A percentile compares a stretch with the other conserved stretches of the same genome.
Conservation (phyloP, 2,888 invertebrate species). For the Drosophila bunnanda region DNA sequence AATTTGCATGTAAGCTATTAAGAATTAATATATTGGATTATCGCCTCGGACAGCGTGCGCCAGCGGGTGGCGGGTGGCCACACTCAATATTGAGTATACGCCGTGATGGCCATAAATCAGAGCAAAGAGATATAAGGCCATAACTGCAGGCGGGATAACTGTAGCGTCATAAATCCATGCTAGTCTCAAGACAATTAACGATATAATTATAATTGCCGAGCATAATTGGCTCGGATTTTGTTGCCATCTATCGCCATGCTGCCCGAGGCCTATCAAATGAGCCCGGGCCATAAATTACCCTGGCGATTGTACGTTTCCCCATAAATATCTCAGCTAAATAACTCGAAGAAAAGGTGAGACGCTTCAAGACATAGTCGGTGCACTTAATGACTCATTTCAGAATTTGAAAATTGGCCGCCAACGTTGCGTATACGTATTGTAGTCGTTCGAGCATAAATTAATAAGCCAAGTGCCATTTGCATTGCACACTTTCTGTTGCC, state of each 20-base stretch:
- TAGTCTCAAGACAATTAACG: slow-evolving; percentile 54
- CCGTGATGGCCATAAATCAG: slow-evolving; percentile 37
- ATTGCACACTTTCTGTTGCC: slow-evolving; percentile 65
- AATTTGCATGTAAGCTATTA: slow-evolving; percentile 42
- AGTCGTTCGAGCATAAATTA: slow-evolving; percentile 54
- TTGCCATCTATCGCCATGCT: slow-evolving; percentile 26
- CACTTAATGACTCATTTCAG: slow-evolving; percentile 17
- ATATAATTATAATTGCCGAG: slow-evolving; percentile 43
- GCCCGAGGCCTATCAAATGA: slow-evolving; percentile 50
- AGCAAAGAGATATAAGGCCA: slow-evolving; percentile 13
- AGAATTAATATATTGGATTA: slow-evolving; percentile 41
- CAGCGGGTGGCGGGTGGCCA: neutral
- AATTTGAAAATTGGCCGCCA: slow-evolving; percentile 17
- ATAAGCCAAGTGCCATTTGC: slow-evolving; percentile 33
- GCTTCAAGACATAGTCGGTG: slow-evolving; percentile 20
- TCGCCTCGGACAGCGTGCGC: neutral
- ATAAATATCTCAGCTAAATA: slow-evolving; percentile 27
- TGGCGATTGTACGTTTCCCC: slow-evolving; percentile 19
- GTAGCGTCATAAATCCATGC: slow-evolving; percentile 31
- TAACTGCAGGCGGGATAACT: slow-evolving; percentile 20
- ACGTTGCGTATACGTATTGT: slow-evolving; percentile 62
- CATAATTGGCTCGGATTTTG: slow-evolving; percentile 50
- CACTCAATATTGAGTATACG: slow-evolving; percentile 25
- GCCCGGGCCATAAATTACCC: slow-evolving; percentile 58
- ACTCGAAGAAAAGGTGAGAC: slow-evolving; percentile 24